Base-by-base conservation (phyloP, 2,113 vertebrate species). In the Naja naja region DNA sequence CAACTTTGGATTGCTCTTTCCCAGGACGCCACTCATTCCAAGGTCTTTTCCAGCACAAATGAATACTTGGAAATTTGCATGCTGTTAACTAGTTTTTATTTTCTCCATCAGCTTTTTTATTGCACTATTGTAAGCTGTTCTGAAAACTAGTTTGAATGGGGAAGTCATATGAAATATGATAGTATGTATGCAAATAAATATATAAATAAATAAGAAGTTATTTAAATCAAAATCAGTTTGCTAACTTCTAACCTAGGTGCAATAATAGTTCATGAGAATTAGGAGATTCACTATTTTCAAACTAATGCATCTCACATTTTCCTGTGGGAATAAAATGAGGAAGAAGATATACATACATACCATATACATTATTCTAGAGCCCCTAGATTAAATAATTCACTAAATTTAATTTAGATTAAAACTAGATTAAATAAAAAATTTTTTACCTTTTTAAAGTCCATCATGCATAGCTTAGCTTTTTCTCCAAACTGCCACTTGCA, bases 401-500 rank as follows among this genome's bases (percentile, higher is more conserved):
- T 69, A n/a, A 69, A 69, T 69, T n/a, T 69, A 69, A 69, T 69
- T 27, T 52, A 58, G 69, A 7, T 27, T 39, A n/a, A 34, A 2
- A 30, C 14, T 91, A 43, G 27, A 34, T 34, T 88, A 34, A 23
- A 87, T 25, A 85, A 58, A 88, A 58, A 11, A 45, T 18, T 25
- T 54, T 55, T 91, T 91, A 98, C 99, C 98, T 99, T 99, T 96
- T 98, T 98, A 81, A 99, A 98, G 94, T 98, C 97, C 89, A 99
- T 97, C 93, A 98, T 98, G 96, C 99, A 99, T 92, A 99, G 98
- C 96, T 98, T 99, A 97, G 99, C 99, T 95, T 98, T 98, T 95
- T 98, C 98, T 89, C 99, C 99, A 81, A 99, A 99, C 94, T 99
- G 99, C 99, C 99, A 99, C 95, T 98, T 99, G 98, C 99, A 99